These are phyloP conservation scores for Netelia melanura DNA, from an alignment of 2,888 invertebrate species.

Conservation along the genomic window DNA sequence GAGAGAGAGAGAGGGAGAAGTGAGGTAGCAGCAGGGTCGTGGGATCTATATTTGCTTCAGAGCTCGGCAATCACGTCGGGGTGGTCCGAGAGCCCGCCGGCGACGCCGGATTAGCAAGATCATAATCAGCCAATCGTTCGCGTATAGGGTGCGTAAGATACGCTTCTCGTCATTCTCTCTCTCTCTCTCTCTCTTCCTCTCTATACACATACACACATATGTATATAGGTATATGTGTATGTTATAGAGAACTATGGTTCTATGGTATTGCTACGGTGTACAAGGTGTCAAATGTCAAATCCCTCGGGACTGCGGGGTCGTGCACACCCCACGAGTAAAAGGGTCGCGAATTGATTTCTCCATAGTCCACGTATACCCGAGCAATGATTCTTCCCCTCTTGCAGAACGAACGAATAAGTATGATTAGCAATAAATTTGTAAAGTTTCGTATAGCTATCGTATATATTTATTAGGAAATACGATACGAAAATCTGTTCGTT, in stretches of 20 bases:
- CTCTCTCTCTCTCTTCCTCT: background rate
- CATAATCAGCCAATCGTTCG: constrained; percentile 83
- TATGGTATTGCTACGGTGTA: constrained; percentile 62
- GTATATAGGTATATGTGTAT: background rate
- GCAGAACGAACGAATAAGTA: constrained; percentile 49
- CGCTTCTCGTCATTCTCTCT: constrained; percentile 25
- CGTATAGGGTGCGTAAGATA: constrained; percentile 61
- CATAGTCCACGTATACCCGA: constrained; percentile 41
- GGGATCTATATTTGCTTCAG: constrained; percentile 78
- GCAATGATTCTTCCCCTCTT: constrained; percentile 49
- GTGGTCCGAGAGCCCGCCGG: constrained; percentile 75
- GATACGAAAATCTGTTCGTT: constrained; percentile 39
- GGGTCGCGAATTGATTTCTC: constrained; percentile 77
- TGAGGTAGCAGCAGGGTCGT: constrained; percentile 66
- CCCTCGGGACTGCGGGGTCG: constrained; percentile 68
- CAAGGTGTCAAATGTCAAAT: constrained; percentile 83
- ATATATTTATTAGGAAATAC: background rate
- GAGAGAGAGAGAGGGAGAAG: constrained; percentile 53
- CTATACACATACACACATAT: background rate
- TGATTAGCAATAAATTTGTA: constrained; percentile 68
- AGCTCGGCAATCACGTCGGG: constrained; percentile 81
- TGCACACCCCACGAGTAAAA: constrained; percentile 55
- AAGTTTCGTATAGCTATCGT: constrained; percentile 35
- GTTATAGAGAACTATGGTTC: constrained; percentile 25
- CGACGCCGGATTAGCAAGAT: constrained; percentile 81